Evolutionary conservation across 2,113 vertebrate species (phyloP).

Genomic region (Fulmarus glacialis): DNA sequence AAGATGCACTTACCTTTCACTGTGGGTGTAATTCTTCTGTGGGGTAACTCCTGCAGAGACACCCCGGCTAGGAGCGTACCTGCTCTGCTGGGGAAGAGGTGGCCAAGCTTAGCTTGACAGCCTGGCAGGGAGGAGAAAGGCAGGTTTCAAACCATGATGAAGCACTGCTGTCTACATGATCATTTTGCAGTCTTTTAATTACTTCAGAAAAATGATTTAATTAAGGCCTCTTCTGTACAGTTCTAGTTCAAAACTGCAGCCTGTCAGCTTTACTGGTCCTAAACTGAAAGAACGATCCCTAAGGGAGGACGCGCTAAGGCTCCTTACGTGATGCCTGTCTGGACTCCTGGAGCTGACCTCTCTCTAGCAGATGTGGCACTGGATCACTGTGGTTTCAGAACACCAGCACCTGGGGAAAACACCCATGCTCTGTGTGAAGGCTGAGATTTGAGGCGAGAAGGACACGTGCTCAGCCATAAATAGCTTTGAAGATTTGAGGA

Average conservation of each 20-base stretch:
- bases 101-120: background rate
- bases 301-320: background rate
- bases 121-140: background rate
- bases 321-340: background rate
- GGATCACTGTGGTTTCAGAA: background rate
- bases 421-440: background rate
- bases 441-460: background rate
- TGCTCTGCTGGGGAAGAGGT: background rate
- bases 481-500: background rate
- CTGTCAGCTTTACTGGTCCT: background rate
- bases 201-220: slow-evolving; percentile 39
- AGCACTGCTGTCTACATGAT: background rate
- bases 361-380: background rate
- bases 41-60: background rate
- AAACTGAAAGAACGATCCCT: background rate
- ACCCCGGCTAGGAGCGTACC: background rate
- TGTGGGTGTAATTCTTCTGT: background rate
- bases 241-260: background rate
- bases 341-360: background rate
- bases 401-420: background rate
- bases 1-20: background rate
- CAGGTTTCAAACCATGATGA: background rate
- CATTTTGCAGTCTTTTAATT: slow-evolving; percentile 29
- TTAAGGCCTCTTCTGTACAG: slow-evolving; percentile 5
- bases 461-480: background rate